These are phyloP conservation scores for Catamblyrhynchus diadema DNA, from an alignment of 2,797 vertebrate genomes.

Conservation along the genomic window DNA sequence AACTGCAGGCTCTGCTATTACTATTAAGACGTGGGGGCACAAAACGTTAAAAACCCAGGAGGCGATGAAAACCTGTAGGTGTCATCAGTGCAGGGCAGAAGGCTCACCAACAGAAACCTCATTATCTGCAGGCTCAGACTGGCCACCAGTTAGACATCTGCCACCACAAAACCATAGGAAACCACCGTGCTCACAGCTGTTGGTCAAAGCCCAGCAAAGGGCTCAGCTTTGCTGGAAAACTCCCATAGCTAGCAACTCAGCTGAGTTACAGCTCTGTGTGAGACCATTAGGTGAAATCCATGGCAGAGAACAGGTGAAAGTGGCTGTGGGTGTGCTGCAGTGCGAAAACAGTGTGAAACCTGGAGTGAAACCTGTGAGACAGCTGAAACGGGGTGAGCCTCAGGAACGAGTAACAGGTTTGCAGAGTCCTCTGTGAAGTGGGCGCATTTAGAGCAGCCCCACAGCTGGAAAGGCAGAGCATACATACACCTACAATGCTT, in stretches of 20 bases:
- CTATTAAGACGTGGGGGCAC: not conserved
- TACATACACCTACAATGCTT: accelerated
- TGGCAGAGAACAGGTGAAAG: accelerated
- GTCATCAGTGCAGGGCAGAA: not conserved
- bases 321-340: not conserved
- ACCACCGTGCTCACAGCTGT: accelerated
- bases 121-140: not conserved
- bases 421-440: too few relatives aligned
- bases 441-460: not conserved
- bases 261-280: not conserved
- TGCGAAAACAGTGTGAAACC: accelerated
- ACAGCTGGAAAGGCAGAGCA: accelerated
- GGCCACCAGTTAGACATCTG: not conserved
- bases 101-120: not conserved
- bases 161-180: accelerated
- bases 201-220: not conserved
- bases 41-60: not conserved
- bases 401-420: accelerated
- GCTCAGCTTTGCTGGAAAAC: not conserved
- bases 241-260: not conserved
- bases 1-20: not conserved
- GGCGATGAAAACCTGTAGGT: not conserved
- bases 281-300: not conserved
- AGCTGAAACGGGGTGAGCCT: accelerated
- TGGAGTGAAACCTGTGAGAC: not conserved